Evolutionary conservation across 2,113 vertebrate species (phyloP), one percentile per base, ranked within the genome.

Genomic region (Ictalurus furcatus): DNA sequence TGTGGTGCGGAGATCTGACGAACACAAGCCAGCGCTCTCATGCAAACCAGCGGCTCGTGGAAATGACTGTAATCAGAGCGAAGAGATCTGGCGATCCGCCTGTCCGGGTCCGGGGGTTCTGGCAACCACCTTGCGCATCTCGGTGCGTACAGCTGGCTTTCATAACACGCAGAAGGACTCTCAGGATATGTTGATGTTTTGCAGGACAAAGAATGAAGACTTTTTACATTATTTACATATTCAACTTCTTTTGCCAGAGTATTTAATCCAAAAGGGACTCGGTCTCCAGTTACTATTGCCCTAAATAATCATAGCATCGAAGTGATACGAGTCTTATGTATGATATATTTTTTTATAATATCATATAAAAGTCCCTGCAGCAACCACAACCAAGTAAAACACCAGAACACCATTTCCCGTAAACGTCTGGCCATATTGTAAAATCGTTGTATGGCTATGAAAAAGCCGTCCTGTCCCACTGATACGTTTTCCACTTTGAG

Each of bases 21-120:
- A 89, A 80, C 83, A 40, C 14, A 9, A 56, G 61, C 69, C 83
- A 79, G 89, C 74, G 83, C 90, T 92, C 90, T 88, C 67, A 84
- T 88, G 88, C 82, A 90, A 88, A 94, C 89, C 91, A 94, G 93
- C 91, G 92, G 94, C 94, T 94, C 92, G 92, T 90, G 94, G 94
- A 95, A 95, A 95, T 93, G 93, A 95, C 94, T 91, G 93, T 95
- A 94, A 96, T 94, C 92, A 89, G 90, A 92, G 93, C 93, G 69
- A 86, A 89, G 89, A 44, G 89, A 90, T 88, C 71, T 90, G 90
- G 90, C 89, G 54, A 73, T 44, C 84, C 40, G 86, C 86, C 78
- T 21, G 0, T 0, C 44, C 44, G 67, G 79, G 84, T 91, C 88
- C 86, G 48, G 67, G 48, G 88, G 65, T 76, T 48, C 82, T 89